Evolutionary conservation across 2,888 invertebrate species (phyloP).

Genomic region (Nomada lathburiana): DNA sequence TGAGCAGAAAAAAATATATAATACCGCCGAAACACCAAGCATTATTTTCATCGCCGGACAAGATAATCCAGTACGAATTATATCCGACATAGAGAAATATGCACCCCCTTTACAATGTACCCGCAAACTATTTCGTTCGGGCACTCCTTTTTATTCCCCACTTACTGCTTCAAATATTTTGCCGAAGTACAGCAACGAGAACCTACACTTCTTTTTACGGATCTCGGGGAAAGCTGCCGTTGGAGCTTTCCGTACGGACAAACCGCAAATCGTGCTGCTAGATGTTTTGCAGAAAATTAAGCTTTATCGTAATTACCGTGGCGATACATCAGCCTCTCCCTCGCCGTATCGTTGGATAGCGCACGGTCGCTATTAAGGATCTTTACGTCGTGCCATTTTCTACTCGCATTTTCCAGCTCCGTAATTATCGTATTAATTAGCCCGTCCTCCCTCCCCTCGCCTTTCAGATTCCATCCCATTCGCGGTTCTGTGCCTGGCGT

Average conservation of each 20-base stretch:
- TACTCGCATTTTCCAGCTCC: slow-evolving; percentile 57
- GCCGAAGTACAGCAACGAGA: neutral
- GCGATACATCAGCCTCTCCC: slow-evolving; percentile 46
- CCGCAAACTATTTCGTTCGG: neutral
- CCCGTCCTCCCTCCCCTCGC: slow-evolving; percentile 34
- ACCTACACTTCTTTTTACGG: slow-evolving; percentile 4
- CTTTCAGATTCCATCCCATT: neutral
- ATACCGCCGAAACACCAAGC: neutral
- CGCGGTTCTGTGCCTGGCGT: neutral
- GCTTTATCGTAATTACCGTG: slow-evolving; percentile 66
- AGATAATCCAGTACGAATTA: slow-evolving; percentile 3
- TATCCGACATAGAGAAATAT: neutral
- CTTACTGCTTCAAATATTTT: neutral
- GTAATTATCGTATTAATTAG: slow-evolving; percentile 71
- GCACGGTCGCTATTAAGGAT: slow-evolving; percentile 64
- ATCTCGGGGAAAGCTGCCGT: slow-evolving; percentile 18
- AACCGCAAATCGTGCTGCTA: slow-evolving; percentile 42
- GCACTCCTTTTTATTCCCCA: neutral
- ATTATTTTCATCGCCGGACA: neutral
- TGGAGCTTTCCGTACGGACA: slow-evolving; percentile 12
- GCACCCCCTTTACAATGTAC: neutral
- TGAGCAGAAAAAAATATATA: neutral
- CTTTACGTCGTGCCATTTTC: slow-evolving; percentile 64
- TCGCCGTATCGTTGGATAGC: slow-evolving; percentile 24
- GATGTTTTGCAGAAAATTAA: slow-evolving; percentile 63